Conservation (phyloP, 2,888 invertebrate species). For the Lepidochitona cinerea region DNA sequence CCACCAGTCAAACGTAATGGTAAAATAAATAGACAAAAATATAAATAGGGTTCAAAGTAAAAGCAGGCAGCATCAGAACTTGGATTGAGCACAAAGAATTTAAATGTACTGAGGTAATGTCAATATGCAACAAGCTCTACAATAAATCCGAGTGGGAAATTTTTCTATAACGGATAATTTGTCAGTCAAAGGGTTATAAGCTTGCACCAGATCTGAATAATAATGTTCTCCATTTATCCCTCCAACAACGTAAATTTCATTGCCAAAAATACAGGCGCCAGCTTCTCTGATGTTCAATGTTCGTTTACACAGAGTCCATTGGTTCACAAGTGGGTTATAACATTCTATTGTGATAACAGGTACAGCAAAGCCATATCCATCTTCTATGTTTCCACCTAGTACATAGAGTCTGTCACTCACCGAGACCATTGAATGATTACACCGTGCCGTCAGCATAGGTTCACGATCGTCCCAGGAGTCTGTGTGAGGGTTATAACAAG, state of each 20-base stretch:
- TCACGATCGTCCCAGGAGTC: conserved; percentile 63
- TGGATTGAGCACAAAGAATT: too few species aligned
- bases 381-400: conserved; percentile 67
- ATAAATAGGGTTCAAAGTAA: too few species aligned
- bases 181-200: conserved; percentile 56
- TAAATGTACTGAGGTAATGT: conserved; percentile 59
- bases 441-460: conserved; percentile 57
- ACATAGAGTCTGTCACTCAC: conserved; percentile 55
- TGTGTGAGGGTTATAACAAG: conserved; percentile 52
- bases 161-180: conserved; percentile 55
- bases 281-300: conserved; percentile 65
- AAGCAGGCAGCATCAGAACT: too few species aligned
- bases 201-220: conserved; percentile 63
- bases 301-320: conserved; percentile 63
- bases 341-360: conserved; percentile 64
- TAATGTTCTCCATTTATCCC: conserved; percentile 67
- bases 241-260: conserved; percentile 65
- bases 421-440: conserved; percentile 65
- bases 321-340: conserved; percentile 50
- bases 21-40: too few species aligned
- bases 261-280: conserved; percentile 58
- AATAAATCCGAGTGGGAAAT: conserved; percentile 63
- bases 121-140: conserved; percentile 65
- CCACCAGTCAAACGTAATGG: too few species aligned
- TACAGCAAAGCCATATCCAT: conserved; percentile 65